These are phyloP conservation scores for Gymnoscopelus braueri DNA, from an alignment of 2,797 vertebrate species.

Conservation along the genomic window DNA sequence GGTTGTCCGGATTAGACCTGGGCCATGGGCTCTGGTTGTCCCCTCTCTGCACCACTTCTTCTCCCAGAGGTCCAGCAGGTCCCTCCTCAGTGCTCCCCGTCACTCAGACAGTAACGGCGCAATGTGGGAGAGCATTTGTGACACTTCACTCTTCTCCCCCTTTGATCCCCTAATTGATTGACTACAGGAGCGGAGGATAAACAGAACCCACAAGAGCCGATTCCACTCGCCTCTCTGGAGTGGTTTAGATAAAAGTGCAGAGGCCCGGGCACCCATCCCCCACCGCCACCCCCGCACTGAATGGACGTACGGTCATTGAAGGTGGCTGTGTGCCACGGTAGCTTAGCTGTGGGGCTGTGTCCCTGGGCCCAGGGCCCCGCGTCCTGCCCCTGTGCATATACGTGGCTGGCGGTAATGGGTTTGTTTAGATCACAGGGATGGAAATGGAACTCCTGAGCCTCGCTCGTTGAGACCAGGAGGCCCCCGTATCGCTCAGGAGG, in stretches of 20 bases:
- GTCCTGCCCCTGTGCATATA: conserved; percentile 69
- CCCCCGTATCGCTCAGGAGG: conserved; percentile 70
- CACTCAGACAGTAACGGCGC: conserved; percentile 71
- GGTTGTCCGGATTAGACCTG: conserved; percentile 75
- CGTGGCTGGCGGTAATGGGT: conserved; percentile 79
- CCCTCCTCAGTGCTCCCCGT: conserved; percentile 60
- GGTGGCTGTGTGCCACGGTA: conserved; percentile 79
- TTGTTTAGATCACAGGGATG: conserved; percentile 87
- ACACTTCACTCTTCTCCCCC: conserved; percentile 75
- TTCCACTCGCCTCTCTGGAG: conserved; percentile 81
- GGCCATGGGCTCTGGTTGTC: conserved; percentile 61
- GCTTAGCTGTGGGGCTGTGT: conserved; percentile 76
- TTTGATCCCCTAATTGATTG: conserved; percentile 88
- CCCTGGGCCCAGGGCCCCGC: conserved; percentile 63
- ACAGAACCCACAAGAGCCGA: conserved; percentile 81
- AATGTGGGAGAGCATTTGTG: conserved; percentile 75
- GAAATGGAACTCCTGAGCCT: conserved; percentile 83
- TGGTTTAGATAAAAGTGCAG: conserved; percentile 82
- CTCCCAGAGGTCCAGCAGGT: conserved; percentile 31
- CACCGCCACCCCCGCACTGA: conserved; percentile 54
- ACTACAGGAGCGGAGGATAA: conserved; percentile 83
- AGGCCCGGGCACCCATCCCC: conserved; percentile 54
- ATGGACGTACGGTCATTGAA: conserved; percentile 73
- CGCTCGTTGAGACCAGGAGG: conserved; percentile 66
- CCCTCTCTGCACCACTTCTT: conserved; percentile 67